Base-by-base conservation (phyloP, 2,797 vertebrate species). In the Alectoris magna region DNA sequence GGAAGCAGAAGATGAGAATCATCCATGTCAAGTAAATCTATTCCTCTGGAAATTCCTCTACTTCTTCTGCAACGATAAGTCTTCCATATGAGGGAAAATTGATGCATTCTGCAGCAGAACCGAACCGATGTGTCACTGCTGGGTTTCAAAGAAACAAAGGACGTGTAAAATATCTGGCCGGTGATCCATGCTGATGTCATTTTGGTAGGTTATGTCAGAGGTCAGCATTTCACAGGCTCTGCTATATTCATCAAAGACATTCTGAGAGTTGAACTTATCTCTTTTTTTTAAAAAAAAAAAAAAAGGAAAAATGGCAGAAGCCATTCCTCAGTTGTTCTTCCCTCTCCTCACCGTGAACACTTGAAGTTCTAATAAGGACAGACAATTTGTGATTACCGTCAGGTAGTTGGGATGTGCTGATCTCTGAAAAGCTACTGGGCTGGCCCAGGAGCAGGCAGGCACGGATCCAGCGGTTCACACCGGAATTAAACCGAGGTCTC, bases 41-140 rank as follows among this genome's bases (percentile, higher is more conserved):
- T 34, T 81, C 21, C 67, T 31, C 49, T 78, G 46, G 68, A 62
- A 71, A 62, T 56, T 72, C 39, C 75, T 79, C 14, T 29, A 34
- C 53, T 26, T 21, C 17, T 36, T 59, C 38, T 15, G 1, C 43
- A 79, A 23, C 5, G 18, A 34, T 31, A 70, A 55, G 67, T 82
- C n/a, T 13, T 15, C 24, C 14, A 7, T 18, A 4, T 0, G 1
- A 9, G 34, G 43, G 38, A n/a, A 55, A 73, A 51, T 41, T 3
- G 27, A 39, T 51, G 26, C 39, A 24, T 79, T 70, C 79, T 56
- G 16, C 75, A 53, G 53, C 51, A 78, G 48, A 59, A 22, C 43
- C 14, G 11, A 41, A 38, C 48, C 27, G 16, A 43, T 6, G 56
- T 10, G 1, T 36, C 64, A 22, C 1, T 49, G 27, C 38, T 16